These are phyloP conservation scores for Arnoldichthys spilopterus DNA, from an alignment of 2,797 vertebrate species.

Conservation along the genomic window DNA sequence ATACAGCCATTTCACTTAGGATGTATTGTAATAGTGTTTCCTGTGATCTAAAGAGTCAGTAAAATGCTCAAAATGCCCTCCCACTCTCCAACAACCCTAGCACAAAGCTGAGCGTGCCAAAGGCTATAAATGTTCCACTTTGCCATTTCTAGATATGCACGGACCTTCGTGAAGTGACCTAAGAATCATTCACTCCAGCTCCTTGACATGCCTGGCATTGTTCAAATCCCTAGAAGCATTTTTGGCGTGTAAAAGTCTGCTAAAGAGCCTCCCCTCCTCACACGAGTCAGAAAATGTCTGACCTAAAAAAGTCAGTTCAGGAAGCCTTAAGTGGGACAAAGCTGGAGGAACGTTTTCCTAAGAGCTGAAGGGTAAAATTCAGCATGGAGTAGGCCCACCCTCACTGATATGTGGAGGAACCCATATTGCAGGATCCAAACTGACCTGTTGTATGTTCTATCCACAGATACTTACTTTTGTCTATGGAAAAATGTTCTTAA, in stretches of 20 bases:
- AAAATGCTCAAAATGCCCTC: too few species aligned
- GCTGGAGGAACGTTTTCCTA: too few species aligned
- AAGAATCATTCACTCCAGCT: not conserved
- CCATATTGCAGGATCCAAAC: too few species aligned
- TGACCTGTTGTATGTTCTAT: too few species aligned
- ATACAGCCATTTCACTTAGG: too few species aligned
- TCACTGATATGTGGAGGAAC: too few species aligned
- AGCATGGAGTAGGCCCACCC: too few species aligned
- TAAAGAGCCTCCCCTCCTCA: not conserved
- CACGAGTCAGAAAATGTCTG: not conserved
- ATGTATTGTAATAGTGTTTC: too few species aligned
- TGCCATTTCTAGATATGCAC: not conserved
- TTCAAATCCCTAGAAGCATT: not conserved
- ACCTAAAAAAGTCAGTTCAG: not conserved
- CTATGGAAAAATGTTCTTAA: too few species aligned
- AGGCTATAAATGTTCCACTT: not conserved
- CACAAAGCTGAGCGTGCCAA: not conserved
- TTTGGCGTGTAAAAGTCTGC: not conserved
- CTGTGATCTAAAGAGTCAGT: too few species aligned
- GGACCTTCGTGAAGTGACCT: not conserved
- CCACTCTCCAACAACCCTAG: too few species aligned
- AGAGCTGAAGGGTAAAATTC: not conserved
- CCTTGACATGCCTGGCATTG: not conserved
- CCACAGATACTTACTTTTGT: too few species aligned
- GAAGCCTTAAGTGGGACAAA: not conserved